These are phyloP conservation scores for Siniperca scherzeri DNA, from an alignment of 2,797 vertebrate genomes.

Conservation along the genomic window DNA sequence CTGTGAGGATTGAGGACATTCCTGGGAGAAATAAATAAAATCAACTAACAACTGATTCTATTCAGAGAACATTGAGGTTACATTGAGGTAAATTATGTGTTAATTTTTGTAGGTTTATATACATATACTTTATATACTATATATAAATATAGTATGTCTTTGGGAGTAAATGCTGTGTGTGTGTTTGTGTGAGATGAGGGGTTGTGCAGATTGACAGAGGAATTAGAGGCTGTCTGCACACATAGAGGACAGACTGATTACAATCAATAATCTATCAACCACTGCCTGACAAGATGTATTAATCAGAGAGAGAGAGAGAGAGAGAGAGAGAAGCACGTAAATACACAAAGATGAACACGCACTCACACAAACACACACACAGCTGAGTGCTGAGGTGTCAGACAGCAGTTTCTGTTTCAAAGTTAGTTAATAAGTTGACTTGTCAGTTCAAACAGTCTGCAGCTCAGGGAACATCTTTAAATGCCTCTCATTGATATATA, in stretches of 20 bases:
- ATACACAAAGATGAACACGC: slow-evolving; percentile 31
- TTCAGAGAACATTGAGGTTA: not conserved
- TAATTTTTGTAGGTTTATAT: not conserved
- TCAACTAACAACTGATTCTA: not conserved
- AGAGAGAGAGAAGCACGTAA: slow-evolving; percentile 1
- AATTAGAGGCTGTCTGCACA: slow-evolving; percentile 73
- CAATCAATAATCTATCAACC: slow-evolving; percentile 80
- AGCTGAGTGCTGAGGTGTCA: not conserved
- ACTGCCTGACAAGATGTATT: slow-evolving; percentile 71
- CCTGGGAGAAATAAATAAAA: not conserved
- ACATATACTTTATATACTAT: not conserved
- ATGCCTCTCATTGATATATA: not conserved
- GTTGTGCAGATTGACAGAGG: slow-evolving; percentile 62
- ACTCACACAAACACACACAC: not conserved
- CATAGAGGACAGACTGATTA: slow-evolving; percentile 73
- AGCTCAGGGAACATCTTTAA: not conserved
- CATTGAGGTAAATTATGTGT: not conserved
- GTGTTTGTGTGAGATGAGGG: slow-evolving; percentile 33
- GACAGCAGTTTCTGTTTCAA: slow-evolving; percentile 28
- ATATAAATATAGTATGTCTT: not conserved
- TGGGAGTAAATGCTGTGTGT: slow-evolving; percentile 7
- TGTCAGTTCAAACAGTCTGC: slow-evolving; percentile 14
- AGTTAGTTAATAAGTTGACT: slow-evolving; percentile 24
- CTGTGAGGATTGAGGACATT: not conserved
- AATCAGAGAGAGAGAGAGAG: slow-evolving; percentile 44